Percentiles rank a stretch among this genome's conserved stretches.
These are phyloP conservation scores for Drosophila sp. DNA, from an alignment of 1,140 invertebrate genomes.

Conservation along the genomic window DNA sequence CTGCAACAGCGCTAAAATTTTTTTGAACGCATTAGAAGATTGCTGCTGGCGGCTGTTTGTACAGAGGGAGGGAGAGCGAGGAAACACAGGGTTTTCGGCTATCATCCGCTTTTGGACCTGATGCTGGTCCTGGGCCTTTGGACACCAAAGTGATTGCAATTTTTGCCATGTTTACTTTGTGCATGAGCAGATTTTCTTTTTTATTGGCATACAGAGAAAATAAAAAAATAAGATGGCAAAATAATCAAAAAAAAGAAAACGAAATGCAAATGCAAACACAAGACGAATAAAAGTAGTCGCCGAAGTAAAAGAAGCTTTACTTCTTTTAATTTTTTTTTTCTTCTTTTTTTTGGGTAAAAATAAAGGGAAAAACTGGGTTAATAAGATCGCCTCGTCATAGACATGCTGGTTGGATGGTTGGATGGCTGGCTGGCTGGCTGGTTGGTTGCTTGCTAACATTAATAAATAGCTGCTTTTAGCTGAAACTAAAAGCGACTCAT, in stretches of 20 bases:
- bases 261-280: conserved; percentile 63
- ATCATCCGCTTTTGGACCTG: conserved; percentile 20
- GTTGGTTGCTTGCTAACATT: conserved; percentile 33
- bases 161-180: conserved; percentile 71
- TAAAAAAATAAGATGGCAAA: conserved; percentile 25
- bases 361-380: conserved; percentile 62
- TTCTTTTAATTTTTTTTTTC: conserved; percentile 28
- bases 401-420: conserved; percentile 6
- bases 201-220: conserved; percentile 44
- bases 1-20: conserved; percentile 72
- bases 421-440: conserved; percentile 28
- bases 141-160: conserved; percentile 72
- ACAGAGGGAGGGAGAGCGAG: conserved; percentile 19
- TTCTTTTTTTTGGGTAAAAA: conserved; percentile 37
- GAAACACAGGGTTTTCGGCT: neutral
- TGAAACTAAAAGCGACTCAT: conserved; percentile 63
- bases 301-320: conserved; percentile 22
- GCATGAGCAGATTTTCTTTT: conserved; percentile 64
- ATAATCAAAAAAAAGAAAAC: conserved; percentile 32
- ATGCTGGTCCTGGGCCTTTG: conserved; percentile 6
- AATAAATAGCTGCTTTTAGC: conserved; percentile 79
- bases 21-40: conserved; percentile 79
- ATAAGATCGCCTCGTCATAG: conserved; percentile 62
- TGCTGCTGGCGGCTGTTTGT: conserved; percentile 77
- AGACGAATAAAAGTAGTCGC: conserved; percentile 48